Percentiles rank a stretch among this genome's conserved stretches.
These are phyloP conservation scores for Boulengeromyrus knoepffleri DNA, from an alignment of 2,113 vertebrate genomes.

Conservation along the genomic window DNA sequence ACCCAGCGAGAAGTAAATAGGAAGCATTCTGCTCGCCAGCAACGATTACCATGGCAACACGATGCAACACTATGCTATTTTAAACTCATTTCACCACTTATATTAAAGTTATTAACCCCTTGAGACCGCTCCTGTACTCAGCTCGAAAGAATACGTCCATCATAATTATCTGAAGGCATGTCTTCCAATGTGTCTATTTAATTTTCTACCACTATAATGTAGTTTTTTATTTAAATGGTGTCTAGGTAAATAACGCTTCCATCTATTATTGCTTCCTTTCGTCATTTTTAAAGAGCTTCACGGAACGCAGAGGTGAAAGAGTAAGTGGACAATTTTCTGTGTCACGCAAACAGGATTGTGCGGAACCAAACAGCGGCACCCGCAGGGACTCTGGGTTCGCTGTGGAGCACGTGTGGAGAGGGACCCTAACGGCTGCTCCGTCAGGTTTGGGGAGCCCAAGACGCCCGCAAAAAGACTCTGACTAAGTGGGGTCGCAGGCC, in stretches of 20 bases:
- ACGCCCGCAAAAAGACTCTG: background rate
- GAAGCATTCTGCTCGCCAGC: slow-evolving; percentile 37
- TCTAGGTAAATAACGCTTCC: background rate
- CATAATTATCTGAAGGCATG: slow-evolving; percentile 46
- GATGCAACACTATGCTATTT: slow-evolving; percentile 58
- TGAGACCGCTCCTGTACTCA: slow-evolving; percentile 47
- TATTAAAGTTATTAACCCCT: slow-evolving; percentile 63
- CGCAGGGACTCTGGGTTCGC: background rate
- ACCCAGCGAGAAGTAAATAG: slow-evolving; percentile 50
- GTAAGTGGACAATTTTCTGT: background rate
- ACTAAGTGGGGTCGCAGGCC: background rate
- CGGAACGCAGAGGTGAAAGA: background rate
- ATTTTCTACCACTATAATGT: background rate
- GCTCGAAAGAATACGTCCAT: slow-evolving; percentile 58
- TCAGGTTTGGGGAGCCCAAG: background rate
- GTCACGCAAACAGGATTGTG: background rate
- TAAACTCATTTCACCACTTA: slow-evolving; percentile 64
- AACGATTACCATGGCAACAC: slow-evolving; percentile 62
- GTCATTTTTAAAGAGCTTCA: background rate
- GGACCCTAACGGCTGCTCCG: background rate
- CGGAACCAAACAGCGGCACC: background rate
- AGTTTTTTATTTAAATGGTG: background rate
- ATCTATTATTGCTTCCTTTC: slow-evolving; percentile 2
- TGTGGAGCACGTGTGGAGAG: background rate
- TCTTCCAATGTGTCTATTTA: slow-evolving; percentile 2